Evolutionary conservation across 2,113 vertebrate species (phyloP), one percentile per base, ranked within the genome.

Genomic region (Saccopteryx bilineata): DNA sequence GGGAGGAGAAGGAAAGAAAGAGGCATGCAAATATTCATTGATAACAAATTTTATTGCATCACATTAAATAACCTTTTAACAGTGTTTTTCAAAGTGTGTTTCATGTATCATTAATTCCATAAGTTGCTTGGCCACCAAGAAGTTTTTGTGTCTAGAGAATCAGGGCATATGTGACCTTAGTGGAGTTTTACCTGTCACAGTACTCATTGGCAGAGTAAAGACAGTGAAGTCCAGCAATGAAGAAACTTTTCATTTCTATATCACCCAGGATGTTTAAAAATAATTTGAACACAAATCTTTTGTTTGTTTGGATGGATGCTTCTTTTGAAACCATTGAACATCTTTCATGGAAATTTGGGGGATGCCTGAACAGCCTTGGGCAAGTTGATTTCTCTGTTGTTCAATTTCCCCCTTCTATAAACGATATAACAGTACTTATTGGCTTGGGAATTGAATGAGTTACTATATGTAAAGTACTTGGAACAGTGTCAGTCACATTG

Each of bases 41-140:
- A 56, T 48, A 92, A 69, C 82, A 95, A 71, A 23, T 79, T 92
- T 95, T 76, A 58, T 78, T 85, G 23, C 79, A 58, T 91, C 82
- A 69, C 63, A 71, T 90, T 87, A 82, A 76, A 33, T 81, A 68
- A 75, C 63, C 48, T 54, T 87, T 68, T 48, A 85, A 46, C 50
- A 68, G 21, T 85, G 56, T 68, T 94, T 89, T 91, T 91, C 46
- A 74, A 68, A 90, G 54, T 87, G 12, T 87, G 56, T 84, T 76
- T 92, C 72, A 65, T 63, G 81, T 65, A 68, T 90, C 21, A 26
- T 50, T 68, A 81, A 23, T 86, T 82, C 9, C 58, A 33, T 63
- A 88, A 68, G 71, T 65, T 65, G 46, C 63, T 93, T 84, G 61
- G 60, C 65, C 69, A 54, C 65, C 52, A 71, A 85, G 80, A 84